Base-by-base conservation (phyloP, 2,888 invertebrate genomes). In the Griposia aprilina region DNA sequence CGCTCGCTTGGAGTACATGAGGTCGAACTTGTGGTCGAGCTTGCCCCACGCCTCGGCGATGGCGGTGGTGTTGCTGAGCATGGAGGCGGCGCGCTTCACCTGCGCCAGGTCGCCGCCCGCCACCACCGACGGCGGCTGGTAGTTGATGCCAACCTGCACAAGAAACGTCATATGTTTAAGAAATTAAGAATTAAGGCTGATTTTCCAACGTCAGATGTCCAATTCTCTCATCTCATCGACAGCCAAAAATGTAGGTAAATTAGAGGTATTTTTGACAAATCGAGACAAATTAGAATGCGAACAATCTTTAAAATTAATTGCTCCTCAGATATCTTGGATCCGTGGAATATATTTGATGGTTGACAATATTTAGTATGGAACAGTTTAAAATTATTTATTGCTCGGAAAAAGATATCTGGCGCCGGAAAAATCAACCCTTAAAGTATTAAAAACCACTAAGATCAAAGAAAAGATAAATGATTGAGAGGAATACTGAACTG, bases 1-100 rank as follows among this genome's bases (percentile, higher is more conserved):
- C 71, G 99, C 99, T 82, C 98, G 97, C 96, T 99, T 99, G 86
- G 98, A 98, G 96, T 98, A 99, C 99, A 99, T 99, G 91, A 99
- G 97, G 96, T 99, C 99, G 94, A 99, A 99, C 96, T 99, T 99
- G 95, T 98, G 98, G 96, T 99, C 98, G 78, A 99, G 97, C 92
- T 98, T 98, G 85, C 98, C 98, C 98, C 99, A 99, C 71, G 99
- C 99, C 91, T 98, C 98, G 23, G 98, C 98, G 91, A 99, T 99
- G 88, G 99, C 99, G 30, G 99, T 99, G 11, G 99, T 99, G 95
- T 99, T 99, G 92, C 97, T 98, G 92, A 97, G 97, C 98, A 99
- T 99, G 92, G 99, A 99, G 50, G 98, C 98, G 59, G 99, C 99
- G 85, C 99, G 97, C 89, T 98, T 98, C 73, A 98, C 98, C 92